Conservation (phyloP, 2,113 vertebrate species). For the Cichladusa arquata region DNA sequence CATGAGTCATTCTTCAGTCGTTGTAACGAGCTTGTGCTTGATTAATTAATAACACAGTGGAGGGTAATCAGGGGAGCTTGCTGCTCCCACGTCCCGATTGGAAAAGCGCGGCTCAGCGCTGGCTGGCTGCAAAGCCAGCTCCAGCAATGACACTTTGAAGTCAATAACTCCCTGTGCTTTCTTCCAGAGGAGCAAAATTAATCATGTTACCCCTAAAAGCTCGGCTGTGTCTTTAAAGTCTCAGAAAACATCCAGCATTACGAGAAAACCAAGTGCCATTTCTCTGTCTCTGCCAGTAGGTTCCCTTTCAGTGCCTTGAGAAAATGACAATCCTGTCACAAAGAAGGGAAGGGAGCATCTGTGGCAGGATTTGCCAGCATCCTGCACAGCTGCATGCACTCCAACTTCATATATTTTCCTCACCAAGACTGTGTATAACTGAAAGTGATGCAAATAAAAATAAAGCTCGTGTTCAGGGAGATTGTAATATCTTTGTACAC, state of each 20-base stretch:
- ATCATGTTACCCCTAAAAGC: not conserved
- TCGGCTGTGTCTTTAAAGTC: conserved; percentile 9
- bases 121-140: not conserved
- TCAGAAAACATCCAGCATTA: not conserved
- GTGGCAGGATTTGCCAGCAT: not conserved
- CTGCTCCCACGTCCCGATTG: conserved; percentile 20
- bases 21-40: conserved; percentile 17
- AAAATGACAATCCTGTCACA: not conserved
- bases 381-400: not conserved
- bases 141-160: conserved; percentile 21
- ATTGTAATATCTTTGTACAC: not conserved
- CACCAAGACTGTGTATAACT: conserved; percentile 18
- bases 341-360: conserved; percentile 5
- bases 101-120: not conserved
- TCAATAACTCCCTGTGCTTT: not conserved
- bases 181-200: conserved; percentile 5
- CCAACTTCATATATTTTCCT: not conserved
- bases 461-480: not conserved
- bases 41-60: conserved; percentile 66
- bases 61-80: conserved; percentile 18
- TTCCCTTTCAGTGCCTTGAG: not conserved
- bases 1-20: conserved; percentile 9
- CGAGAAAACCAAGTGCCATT: not conserved
- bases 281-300: not conserved
- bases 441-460: conserved; percentile 48